Percentiles rank a stretch among this genome's conserved stretches.
Conservation (phyloP, 2,888 invertebrate genomes). For the Tetragonisca angustula region DNA sequence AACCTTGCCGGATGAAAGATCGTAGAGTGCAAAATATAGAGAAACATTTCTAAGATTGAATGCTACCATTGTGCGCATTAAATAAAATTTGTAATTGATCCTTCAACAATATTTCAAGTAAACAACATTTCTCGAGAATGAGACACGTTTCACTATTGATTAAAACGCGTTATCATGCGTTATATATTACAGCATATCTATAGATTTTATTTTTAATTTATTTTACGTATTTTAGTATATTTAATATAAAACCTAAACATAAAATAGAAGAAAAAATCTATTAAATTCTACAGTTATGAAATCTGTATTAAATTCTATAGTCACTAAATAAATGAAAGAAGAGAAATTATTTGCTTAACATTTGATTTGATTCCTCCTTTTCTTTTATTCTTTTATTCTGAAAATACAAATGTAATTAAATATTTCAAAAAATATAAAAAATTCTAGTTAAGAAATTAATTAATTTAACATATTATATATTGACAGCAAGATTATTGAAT, state of each 20-base stretch:
- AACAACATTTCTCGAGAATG: background rate
- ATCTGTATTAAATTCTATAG: too few relatives aligned
- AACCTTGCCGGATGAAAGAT: conserved; percentile 16
- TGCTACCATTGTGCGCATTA: background rate
- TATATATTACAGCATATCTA: background rate
- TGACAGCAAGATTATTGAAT: too few relatives aligned
- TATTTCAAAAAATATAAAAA: background rate
- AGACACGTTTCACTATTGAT: conserved; percentile 13
- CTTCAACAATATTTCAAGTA: background rate
- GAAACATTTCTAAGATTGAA: background rate
- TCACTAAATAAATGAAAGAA: too few relatives aligned
- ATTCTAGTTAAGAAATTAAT: background rate
- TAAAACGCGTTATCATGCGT: background rate
- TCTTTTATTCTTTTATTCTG: too few relatives aligned
- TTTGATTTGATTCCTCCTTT: too few relatives aligned
- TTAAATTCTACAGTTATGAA: background rate
- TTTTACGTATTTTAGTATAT: background rate
- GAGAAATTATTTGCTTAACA: too few relatives aligned
- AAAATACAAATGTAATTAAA: too few relatives aligned
- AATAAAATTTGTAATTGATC: conserved; percentile 2
- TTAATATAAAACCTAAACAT: background rate
- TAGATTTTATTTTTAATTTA: background rate
- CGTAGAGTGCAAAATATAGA: background rate
- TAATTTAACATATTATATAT: background rate
- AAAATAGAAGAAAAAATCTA: background rate